phyloP scores from a whole-genome alignment of 2,113 vertebrate species.

The Capricornis sumatraensis region DNA sequence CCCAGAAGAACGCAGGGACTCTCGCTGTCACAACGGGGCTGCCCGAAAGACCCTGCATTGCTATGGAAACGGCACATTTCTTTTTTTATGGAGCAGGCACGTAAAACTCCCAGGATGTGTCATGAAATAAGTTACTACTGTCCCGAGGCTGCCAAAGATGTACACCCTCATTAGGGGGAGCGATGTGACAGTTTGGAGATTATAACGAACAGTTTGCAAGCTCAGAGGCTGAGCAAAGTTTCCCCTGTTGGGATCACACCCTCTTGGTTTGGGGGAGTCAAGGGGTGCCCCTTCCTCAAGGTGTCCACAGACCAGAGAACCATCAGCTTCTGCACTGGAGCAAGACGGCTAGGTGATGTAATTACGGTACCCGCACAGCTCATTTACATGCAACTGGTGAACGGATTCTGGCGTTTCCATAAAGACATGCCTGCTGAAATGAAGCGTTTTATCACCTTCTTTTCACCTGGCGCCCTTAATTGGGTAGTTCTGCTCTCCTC shows the following conservation, averaged over 20 bases:
- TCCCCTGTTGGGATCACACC: slow-evolving; percentile 70
- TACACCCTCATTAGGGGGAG: slow-evolving; percentile 82
- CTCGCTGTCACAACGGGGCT: slow-evolving; percentile 76
- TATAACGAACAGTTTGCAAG: slow-evolving; percentile 76
- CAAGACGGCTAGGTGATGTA: slow-evolving; percentile 27
- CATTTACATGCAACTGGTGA: slow-evolving; percentile 64
- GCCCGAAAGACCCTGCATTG: slow-evolving; percentile 78
- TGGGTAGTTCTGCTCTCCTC: slow-evolving; percentile 61
- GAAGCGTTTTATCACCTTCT: slow-evolving; percentile 54
- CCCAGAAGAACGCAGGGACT: slow-evolving; percentile 69
- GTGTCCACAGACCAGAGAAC: not conserved
- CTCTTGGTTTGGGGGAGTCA: slow-evolving; percentile 56
- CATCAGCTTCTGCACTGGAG: not conserved
- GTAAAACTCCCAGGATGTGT: slow-evolving; percentile 85
- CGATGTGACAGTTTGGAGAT: slow-evolving; percentile 81
- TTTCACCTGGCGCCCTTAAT: slow-evolving; percentile 69
- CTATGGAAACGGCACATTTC: slow-evolving; percentile 82
- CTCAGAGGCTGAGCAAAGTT: slow-evolving; percentile 74
- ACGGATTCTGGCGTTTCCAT: slow-evolving; percentile 42
- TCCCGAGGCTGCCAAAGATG: slow-evolving; percentile 84
- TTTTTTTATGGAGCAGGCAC: slow-evolving; percentile 79
- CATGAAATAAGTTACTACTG: slow-evolving; percentile 84
- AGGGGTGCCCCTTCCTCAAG: not conserved
- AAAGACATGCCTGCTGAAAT: slow-evolving; percentile 60
- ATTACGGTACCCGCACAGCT: not conserved